Evolutionary conservation across 2,888 invertebrate genomes (phyloP).

Genomic region (Dynastes tityus): DNA sequence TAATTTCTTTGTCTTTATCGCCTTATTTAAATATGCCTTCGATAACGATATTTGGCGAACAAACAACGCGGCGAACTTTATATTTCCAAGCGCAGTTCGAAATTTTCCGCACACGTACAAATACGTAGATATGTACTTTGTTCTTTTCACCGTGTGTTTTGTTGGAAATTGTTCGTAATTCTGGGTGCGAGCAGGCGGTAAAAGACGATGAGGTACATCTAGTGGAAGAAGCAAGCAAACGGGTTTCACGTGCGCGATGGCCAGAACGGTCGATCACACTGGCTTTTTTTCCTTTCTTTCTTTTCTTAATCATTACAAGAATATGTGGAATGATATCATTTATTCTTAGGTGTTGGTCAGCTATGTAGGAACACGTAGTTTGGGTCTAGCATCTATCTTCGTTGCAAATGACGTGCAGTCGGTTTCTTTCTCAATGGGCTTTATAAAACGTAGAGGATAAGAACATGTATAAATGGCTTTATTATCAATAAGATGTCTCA

Average conservation of each 20-base stretch:
- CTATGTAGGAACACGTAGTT: background rate
- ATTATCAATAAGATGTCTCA: too few relatives aligned
- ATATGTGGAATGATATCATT: constrained; percentile 50
- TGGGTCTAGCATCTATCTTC: background rate
- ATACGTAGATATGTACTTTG: background rate
- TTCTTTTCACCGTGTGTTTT: background rate
- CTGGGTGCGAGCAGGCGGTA: constrained; percentile 17
- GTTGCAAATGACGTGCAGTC: background rate
- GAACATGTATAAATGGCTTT: too few relatives aligned
- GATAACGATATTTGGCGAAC: background rate
- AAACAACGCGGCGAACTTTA: background rate
- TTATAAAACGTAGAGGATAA: too few relatives aligned
- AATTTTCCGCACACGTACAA: background rate
- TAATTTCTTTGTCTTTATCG: background rate
- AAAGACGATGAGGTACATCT: background rate
- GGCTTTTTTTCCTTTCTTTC: constrained; percentile 51
- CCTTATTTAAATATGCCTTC: background rate
- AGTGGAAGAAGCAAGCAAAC: constrained; percentile 58
- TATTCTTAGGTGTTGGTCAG: constrained; percentile 22
- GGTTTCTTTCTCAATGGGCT: too few relatives aligned
- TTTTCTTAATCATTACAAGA: constrained; percentile 46
- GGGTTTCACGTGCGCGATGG: constrained; percentile 65
- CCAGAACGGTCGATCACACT: constrained; percentile 70
- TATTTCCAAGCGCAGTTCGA: background rate
- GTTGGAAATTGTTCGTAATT: constrained; percentile 19